Evolutionary conservation across 2,113 vertebrate genomes (phyloP).

Genomic region (Antennarius striatus): DNA sequence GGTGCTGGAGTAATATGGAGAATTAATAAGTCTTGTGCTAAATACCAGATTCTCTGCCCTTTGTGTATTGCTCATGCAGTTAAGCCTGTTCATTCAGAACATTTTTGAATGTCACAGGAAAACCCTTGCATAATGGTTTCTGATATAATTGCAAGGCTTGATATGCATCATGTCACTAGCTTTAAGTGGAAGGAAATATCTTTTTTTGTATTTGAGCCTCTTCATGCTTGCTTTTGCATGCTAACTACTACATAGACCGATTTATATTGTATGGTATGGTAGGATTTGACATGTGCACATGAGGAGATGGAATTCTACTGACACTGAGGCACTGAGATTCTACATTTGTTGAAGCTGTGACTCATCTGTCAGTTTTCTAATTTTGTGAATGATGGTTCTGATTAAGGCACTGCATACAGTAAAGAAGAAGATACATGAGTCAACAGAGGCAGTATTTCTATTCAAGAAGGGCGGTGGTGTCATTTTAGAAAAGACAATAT

Average conservation of each 20-base stretch:
- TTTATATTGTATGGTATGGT: neutral
- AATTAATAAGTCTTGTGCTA: conserved; percentile 11
- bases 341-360: too few species aligned
- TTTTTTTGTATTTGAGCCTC: neutral
- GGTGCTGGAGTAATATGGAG: neutral
- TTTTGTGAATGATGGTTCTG: conserved; percentile 10
- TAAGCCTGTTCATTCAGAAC: conserved; percentile 9
- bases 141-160: neutral
- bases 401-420: neutral
- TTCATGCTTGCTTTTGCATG: neutral
- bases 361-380: neutral
- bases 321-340: too few species aligned
- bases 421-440: neutral
- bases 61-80: neutral
- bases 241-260: neutral
- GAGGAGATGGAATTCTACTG: neutral
- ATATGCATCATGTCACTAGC: neutral
- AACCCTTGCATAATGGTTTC: neutral
- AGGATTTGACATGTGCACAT: neutral
- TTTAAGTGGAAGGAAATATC: too few species aligned
- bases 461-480: neutral
- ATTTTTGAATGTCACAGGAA: neutral
- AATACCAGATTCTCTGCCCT: conserved; percentile 1
- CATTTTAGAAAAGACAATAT: neutral
- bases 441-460: neutral